phyloP scores from a whole-genome alignment of 2,797 vertebrate genomes.

The Thripadectes ignobilis region DNA sequence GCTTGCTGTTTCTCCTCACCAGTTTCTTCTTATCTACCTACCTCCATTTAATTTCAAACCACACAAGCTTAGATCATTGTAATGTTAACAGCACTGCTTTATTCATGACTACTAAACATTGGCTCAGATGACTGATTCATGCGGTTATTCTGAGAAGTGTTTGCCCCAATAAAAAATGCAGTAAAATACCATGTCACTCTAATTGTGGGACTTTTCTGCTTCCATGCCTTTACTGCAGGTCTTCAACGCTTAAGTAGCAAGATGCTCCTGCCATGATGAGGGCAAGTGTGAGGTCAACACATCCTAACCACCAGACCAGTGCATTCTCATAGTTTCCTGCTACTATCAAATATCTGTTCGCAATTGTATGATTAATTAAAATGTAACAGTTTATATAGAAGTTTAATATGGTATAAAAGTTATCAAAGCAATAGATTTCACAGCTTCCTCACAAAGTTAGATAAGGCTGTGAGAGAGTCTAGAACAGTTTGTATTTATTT shows the following conservation, averaged over 20 bases:
- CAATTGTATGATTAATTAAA: background rate
- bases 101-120: background rate
- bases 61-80: background rate
- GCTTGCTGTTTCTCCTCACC: background rate
- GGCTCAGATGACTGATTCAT: background rate
- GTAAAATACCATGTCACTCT: background rate
- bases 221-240: background rate
- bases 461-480: background rate
- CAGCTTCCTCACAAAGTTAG: background rate
- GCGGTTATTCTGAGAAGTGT: background rate
- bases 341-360: background rate
- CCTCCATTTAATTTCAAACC: background rate
- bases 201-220: background rate
- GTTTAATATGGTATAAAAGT: background rate
- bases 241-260: background rate
- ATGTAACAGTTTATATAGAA: background rate
- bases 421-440: background rate
- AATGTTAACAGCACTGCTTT: background rate
- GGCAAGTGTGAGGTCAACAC: background rate
- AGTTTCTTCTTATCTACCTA: background rate
- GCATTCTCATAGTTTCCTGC: fast-evolving
- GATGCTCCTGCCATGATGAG: background rate
- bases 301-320: background rate
- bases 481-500: background rate
- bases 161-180: background rate